Percentiles rank a stretch among this genome's conserved stretches.
Conservation (phyloP, 1,140 invertebrate species). For the Formica exsecta region DNA sequence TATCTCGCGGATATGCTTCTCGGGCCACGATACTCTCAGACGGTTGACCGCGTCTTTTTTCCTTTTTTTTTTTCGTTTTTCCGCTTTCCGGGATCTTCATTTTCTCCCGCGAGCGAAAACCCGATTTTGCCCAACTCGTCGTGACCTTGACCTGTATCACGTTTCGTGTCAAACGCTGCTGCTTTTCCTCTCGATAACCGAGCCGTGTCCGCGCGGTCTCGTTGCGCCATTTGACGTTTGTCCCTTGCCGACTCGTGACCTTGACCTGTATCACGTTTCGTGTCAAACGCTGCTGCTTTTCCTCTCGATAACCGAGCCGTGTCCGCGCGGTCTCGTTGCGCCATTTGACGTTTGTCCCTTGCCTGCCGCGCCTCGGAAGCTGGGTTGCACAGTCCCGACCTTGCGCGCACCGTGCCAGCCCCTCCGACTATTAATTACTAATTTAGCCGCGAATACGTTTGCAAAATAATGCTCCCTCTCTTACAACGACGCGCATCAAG, state of each 20-base stretch:
- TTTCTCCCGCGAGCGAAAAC: constrained; percentile 6
- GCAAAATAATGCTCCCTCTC: constrained; percentile 21
- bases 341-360: neutral
- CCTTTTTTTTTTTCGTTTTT: too few relatives aligned
- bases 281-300: constrained; percentile 36
- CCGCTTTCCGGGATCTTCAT: neutral
- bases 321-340: constrained; percentile 24
- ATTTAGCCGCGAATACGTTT: constrained; percentile 51
- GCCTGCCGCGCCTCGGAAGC: neutral
- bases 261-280: constrained; percentile 25
- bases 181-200: constrained; percentile 52
- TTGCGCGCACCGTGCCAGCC: neutral
- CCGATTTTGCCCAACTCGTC: constrained; percentile 18
- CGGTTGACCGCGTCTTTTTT: too few relatives aligned
- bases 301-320: constrained; percentile 46
- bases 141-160: constrained; percentile 33
- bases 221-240: neutral
- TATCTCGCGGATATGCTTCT: too few relatives aligned
- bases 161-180: constrained; percentile 9
- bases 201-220: constrained; percentile 26
- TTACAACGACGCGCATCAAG: constrained; percentile 21
- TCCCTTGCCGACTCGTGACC: constrained; percentile 21
- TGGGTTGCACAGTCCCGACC: neutral
- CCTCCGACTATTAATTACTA: constrained; percentile 45
- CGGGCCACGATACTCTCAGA: too few relatives aligned